Percentiles rank a stretch among this genome's conserved stretches.
phyloP scores from a whole-genome alignment of 53 echinoderm and acorn worm genomes.

The Echinometra lucunter region DNA sequence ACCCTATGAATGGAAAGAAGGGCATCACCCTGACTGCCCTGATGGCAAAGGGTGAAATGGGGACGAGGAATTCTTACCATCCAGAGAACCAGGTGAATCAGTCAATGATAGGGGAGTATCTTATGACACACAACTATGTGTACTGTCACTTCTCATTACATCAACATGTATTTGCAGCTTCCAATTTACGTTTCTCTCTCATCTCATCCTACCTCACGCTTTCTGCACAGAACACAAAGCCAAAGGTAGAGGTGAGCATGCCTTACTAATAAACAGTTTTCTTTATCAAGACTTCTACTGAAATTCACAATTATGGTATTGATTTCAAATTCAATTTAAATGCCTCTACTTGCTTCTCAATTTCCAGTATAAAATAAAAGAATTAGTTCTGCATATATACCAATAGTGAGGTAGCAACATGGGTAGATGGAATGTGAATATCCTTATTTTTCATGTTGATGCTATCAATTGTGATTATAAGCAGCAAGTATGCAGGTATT shows the following conservation, averaged over 20 bases:
- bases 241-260: neutral
- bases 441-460: no score
- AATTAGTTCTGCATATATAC: no score
- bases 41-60: neutral
- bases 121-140: constrained; percentile 40
- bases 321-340: neutral
- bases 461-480: no score
- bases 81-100: neutral
- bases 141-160: constrained; percentile 39
- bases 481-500: neutral
- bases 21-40: neutral
- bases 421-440: no score
- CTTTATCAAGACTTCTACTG: neutral
- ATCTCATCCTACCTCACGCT: neutral
- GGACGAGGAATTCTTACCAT: neutral
- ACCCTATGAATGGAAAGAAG: neutral
- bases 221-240: neutral
- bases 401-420: no score
- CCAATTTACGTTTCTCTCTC: constrained; percentile 35
- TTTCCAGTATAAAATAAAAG: neutral
- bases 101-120: constrained; percentile 55
- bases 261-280: neutral
- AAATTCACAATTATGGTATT: neutral
- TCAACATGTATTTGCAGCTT: constrained; percentile 48
- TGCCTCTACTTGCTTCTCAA: neutral